phyloP scores from a whole-genome alignment of 2,797 vertebrate genomes.

The Microctenopoma stevenorrisi region DNA sequence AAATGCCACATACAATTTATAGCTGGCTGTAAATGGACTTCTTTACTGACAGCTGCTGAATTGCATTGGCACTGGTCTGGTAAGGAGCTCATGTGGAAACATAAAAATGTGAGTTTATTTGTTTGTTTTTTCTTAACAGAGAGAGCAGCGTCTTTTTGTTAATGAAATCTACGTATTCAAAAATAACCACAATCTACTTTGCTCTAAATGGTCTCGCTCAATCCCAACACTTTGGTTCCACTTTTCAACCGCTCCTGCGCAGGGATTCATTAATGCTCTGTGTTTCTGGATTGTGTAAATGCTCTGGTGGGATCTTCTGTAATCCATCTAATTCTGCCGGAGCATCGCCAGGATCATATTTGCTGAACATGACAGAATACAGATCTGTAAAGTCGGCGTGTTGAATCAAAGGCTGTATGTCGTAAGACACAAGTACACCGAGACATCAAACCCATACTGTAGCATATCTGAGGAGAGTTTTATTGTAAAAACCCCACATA shows the following conservation, averaged over 20 bases:
- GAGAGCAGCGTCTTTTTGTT: constrained; percentile 49
- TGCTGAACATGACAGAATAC: constrained; percentile 49
- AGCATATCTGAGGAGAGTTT: constrained; percentile 15
- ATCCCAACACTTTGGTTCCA: constrained; percentile 39
- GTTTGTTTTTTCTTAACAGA: constrained; percentile 24
- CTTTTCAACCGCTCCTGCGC: constrained; percentile 28
- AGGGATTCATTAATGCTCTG: constrained; percentile 37
- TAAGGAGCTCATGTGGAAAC: no score
- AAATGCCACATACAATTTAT: constrained; percentile 50
- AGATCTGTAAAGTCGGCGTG: constrained; percentile 23
- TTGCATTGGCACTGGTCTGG: constrained; percentile 43
- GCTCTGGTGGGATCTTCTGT: constrained; percentile 37
- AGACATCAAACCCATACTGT: constrained; percentile 4
- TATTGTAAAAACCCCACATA: constrained; percentile 16
- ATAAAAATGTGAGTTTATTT: constrained; percentile 14
- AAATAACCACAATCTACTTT: constrained; percentile 42
- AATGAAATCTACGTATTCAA: constrained; percentile 44
- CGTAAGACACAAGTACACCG: constrained; percentile 7
- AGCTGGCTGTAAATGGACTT: constrained; percentile 29
- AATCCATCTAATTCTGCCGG: constrained; percentile 49
- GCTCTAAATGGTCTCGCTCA: constrained; percentile 35
- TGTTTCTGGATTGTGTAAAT: constrained; percentile 28
- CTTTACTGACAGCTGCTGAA: constrained; percentile 61
- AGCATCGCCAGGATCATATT: constrained; percentile 36
- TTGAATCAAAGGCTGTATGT: constrained; percentile 19